Percentiles rank a stretch among this genome's conserved stretches.
These are phyloP conservation scores for Lipophrys pholis DNA, from an alignment of 2,113 vertebrate genomes.

Conservation along the genomic window DNA sequence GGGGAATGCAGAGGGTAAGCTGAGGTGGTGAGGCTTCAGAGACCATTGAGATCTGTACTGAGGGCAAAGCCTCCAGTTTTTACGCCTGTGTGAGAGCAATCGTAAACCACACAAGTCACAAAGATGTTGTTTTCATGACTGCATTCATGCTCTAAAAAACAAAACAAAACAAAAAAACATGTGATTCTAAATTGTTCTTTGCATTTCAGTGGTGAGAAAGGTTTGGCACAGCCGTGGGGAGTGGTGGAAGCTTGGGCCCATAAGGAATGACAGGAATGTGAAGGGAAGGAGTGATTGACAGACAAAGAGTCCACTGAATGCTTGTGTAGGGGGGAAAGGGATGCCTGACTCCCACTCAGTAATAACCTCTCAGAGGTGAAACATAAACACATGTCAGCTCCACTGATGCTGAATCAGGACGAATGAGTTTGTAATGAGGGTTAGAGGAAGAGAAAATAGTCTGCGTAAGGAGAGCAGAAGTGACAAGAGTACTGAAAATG, in stretches of 20 bases:
- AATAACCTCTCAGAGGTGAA: conserved; percentile 49
- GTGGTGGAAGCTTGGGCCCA: conserved; percentile 41
- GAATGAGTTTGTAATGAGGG: conserved; percentile 7
- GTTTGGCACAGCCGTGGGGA: conserved; percentile 44
- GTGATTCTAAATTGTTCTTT: conserved; percentile 23
- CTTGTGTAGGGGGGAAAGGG: conserved; percentile 47
- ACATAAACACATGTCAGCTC: conserved; percentile 68
- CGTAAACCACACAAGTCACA: conserved; percentile 3
- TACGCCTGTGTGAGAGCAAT: not conserved
- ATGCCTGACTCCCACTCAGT: conserved; percentile 52
- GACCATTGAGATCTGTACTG: conserved; percentile 21
- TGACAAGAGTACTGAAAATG: too few relatives aligned
- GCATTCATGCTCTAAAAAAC: conserved; percentile 41
- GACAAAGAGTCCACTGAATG: conserved; percentile 37
- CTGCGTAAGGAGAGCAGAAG: not conserved
- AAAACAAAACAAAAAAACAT: conserved; percentile 8
- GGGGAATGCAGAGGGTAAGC: conserved; percentile 4
- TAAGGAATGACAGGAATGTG: conserved; percentile 73
- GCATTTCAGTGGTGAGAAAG: conserved; percentile 35
- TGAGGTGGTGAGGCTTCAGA: not conserved
- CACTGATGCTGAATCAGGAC: conserved; percentile 46
- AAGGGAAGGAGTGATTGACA: conserved; percentile 60
- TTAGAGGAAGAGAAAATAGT: not conserved
- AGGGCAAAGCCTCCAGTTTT: not conserved
- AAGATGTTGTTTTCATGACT: conserved; percentile 27